A percentile compares a stretch with the other conserved stretches of the same genome.
Evolutionary conservation across 2,113 vertebrate species (phyloP).

Genomic region (Nibea coibor): DNA sequence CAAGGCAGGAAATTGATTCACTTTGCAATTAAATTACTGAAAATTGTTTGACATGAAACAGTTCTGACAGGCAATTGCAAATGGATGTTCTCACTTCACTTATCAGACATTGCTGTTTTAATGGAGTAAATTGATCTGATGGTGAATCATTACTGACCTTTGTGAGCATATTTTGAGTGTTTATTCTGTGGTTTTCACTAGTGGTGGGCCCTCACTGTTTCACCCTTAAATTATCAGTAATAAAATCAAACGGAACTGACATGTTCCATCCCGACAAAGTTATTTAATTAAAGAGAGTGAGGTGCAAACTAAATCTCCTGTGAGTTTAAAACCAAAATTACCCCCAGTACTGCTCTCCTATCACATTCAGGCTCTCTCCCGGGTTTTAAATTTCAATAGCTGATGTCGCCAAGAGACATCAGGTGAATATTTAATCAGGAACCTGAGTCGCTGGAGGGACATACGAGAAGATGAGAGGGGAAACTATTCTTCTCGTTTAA

Average conservation of each 20-base stretch:
- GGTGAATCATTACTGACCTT: constrained; percentile 45
- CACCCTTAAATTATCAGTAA: constrained; percentile 8
- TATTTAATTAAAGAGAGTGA: constrained; percentile 62
- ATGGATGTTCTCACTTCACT: constrained; percentile 59
- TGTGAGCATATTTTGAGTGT: constrained; percentile 24
- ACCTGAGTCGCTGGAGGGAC: constrained; percentile 47
- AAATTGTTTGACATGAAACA: constrained; percentile 63
- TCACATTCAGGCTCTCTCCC: constrained; percentile 19
- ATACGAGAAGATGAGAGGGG: constrained; percentile 44
- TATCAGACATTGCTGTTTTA: constrained; percentile 51
- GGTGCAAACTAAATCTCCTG: constrained; percentile 6
- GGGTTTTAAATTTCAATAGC: constrained; percentile 62
- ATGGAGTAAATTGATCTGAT: constrained; percentile 46
- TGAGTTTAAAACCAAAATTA: constrained; percentile 34
- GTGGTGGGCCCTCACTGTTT: background rate
- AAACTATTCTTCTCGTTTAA: constrained; percentile 53
- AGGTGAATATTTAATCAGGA: constrained; percentile 71
- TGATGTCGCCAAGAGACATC: constrained; percentile 56
- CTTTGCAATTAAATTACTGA: constrained; percentile 56
- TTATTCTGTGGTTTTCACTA: constrained; percentile 10
- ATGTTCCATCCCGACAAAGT: constrained; percentile 15
- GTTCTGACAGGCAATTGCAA: constrained; percentile 61
- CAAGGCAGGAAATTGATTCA: constrained; percentile 54
- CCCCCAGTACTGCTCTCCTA: background rate
- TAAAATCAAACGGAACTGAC: constrained; percentile 8